A percentile compares a stretch with the other conserved stretches of the same genome.
Evolutionary conservation across 2,888 invertebrate genomes (phyloP).

Genomic region (Tortrix viridana): DNA sequence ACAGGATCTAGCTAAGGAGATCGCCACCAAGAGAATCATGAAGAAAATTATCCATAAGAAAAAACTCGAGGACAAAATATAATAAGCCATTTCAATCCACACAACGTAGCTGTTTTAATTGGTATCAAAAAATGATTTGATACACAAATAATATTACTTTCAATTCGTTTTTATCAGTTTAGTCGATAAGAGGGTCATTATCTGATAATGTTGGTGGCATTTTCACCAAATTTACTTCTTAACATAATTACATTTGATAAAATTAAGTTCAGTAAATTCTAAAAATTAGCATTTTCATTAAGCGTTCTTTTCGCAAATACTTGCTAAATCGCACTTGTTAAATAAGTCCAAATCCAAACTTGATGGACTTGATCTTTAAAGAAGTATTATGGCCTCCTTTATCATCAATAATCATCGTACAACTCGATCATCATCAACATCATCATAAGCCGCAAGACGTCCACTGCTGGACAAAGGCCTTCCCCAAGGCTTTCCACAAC

Average conservation of each 20-base stretch:
- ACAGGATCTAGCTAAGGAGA: conserved; percentile 29
- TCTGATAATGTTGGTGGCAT: conserved; percentile 3
- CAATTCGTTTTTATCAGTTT: conserved; percentile 2
- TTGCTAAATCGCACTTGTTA: no score
- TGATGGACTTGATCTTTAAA: no score
- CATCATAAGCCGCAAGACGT: no score
- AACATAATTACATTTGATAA: neutral
- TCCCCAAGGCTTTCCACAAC: no score
- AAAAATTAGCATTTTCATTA: neutral
- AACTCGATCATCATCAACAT: no score
- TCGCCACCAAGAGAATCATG: conserved; percentile 26
- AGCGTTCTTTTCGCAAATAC: no score
- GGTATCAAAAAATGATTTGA: neutral
- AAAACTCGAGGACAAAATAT: conserved; percentile 15
- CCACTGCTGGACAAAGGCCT: no score
- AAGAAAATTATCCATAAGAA: conserved; percentile 36
- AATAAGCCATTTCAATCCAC: conserved; percentile 9
- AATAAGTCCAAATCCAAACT: no score
- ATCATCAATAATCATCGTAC: no score
- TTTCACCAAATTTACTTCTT: neutral
- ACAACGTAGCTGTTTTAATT: neutral
- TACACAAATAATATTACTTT: neutral
- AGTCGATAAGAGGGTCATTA: conserved; percentile 7
- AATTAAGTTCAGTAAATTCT: neutral
- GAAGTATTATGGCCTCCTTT: no score